These are phyloP conservation scores for Porites cylindrica DNA, from an alignment of 92 coral and sea anemone genomes.

Conservation along the genomic window DNA sequence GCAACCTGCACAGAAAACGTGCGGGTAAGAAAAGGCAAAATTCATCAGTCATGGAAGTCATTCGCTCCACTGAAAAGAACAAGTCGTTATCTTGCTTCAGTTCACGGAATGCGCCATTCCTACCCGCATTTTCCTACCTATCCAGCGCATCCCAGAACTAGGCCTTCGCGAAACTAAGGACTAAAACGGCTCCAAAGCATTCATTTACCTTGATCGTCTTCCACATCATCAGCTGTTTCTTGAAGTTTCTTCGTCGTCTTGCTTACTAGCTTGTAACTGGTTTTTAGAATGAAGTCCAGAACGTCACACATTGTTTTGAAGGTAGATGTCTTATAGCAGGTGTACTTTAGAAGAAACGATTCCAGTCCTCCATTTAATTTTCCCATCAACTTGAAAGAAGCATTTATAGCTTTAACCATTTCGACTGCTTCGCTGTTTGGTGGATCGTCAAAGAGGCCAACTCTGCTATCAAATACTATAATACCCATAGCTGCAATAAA, in stretches of 20 bases:
- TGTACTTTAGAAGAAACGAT: not conserved
- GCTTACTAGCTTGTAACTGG: not conserved
- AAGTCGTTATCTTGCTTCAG: too few relatives aligned
- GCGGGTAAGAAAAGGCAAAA: too few relatives aligned
- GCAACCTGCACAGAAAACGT: too few relatives aligned
- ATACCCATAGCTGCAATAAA: slow-evolving; percentile 1
- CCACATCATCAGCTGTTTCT: not conserved
- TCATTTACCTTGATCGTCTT: not conserved
- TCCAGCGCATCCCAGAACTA: too few relatives aligned
- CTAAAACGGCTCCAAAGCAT: too few relatives aligned
- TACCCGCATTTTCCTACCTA: too few relatives aligned
- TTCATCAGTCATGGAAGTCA: too few relatives aligned
- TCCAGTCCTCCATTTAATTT: slow-evolving; percentile 1
- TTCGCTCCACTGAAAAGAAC: too few relatives aligned
- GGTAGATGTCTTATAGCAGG: not conserved
- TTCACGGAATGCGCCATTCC: too few relatives aligned
- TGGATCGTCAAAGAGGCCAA: slow-evolving; percentile 14
- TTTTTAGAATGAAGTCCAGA: not conserved
- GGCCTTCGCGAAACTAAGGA: too few relatives aligned
- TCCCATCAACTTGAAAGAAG: not conserved
- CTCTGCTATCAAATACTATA: not conserved
- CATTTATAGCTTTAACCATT: not conserved
- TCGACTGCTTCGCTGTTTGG: slow-evolving; percentile 16
- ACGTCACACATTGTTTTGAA: slow-evolving; percentile 1
- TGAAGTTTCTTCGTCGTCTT: not conserved